Base-by-base conservation (phyloP, 2,888 invertebrate species). In the Platycnemis pennipes region DNA sequence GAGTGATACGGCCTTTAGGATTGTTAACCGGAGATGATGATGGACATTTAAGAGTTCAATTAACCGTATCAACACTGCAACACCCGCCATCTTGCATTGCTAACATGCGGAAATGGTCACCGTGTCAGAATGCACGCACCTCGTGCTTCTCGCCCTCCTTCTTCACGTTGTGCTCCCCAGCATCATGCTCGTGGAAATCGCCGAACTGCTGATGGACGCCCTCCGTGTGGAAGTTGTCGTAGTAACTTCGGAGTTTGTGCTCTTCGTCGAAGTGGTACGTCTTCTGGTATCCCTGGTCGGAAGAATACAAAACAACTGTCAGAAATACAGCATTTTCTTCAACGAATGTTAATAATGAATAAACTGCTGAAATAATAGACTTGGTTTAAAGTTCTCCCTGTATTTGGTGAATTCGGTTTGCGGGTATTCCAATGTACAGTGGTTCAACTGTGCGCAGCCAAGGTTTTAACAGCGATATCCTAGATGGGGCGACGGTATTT, bases 221-320 rank as follows among this genome's bases (percentile, higher is more conserved):
- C 44, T 91, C 91, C 26, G 91, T 91, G 91, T 91, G 91, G 91
- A 44, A 63, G 63, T 91, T 91, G 42, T 91, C 91, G 63, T 91
- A 91, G 44, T 63, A 91, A 13, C 69, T 69, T 56, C 91, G 91
- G 4, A 91, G 56, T 44, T 91, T 91, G 91, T 91, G 91, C 44
- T 69, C 44, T n/a, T 91, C 91, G 16, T 91, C 91, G 45, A 91
- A 91, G 44, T 91, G 91, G 44, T 91, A 63, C 11, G 91, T 63
- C 63, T 91, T 91, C 44, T 91, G 91, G 44, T 42, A 91, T 11
- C 91, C 91, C 91, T 91, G 69, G 5, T 88, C 26, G 31, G 2
- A 88, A 22, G 49, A n/a, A 53, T 16, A n/a, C 26, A 7, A 0
- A 31, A n/a, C n/a, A n/a, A n/a, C n/a, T n/a, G n/a, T n/a, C n/a